Evolutionary conservation across 2,113 vertebrate species (phyloP), one percentile per base, ranked within the genome.

Genomic region (Micronycteris hirsuta): DNA sequence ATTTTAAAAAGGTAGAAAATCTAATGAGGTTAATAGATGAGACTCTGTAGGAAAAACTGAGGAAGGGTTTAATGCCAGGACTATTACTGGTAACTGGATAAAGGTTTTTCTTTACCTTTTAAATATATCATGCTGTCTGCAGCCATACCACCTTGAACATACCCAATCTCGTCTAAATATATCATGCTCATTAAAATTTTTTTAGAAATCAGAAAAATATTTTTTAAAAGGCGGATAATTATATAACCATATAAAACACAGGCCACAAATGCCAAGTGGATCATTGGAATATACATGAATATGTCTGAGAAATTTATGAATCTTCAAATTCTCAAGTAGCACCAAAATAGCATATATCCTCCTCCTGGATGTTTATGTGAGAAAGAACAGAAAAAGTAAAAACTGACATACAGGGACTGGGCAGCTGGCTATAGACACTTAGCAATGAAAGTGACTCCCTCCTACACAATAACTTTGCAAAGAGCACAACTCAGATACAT

Each of bases 331-430:
- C 26, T 95, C 78, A 91, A 93, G 54, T 36, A 85, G 33, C 16
- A 70, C 38, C 43, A 91, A 91, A 95, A 88, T 47, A 96, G 65
- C 33, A 86, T 24, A 88, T 26, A 74, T 33, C 89, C 38, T 83
- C 56, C 82, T 41, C 41, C 52, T 36, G 36, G 76, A 80, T 85
- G 45, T 93, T 88, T 91, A 95, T 70, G 65, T 95, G 93, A 93
- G 71, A 97, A 87, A 88, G 45, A 93, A 47, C 92, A 96, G 76
- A 93, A 85, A 68, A 91, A 97, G 91, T 70, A 95, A 92, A 86
- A 91, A 33, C 45, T 71, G 38, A 93, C 58, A 88, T 26, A 87
- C 19, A 85, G 71, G 47, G 26, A 85, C 45, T 73, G 45, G 86
- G 70, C 43, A 96, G 76, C 77, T 94, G 61, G 81, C 81, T 94